Evolutionary conservation across 1,140 invertebrate genomes (phyloP), one percentile per base, ranked within the genome.

Genomic region (Anadara kagoshimensis): DNA sequence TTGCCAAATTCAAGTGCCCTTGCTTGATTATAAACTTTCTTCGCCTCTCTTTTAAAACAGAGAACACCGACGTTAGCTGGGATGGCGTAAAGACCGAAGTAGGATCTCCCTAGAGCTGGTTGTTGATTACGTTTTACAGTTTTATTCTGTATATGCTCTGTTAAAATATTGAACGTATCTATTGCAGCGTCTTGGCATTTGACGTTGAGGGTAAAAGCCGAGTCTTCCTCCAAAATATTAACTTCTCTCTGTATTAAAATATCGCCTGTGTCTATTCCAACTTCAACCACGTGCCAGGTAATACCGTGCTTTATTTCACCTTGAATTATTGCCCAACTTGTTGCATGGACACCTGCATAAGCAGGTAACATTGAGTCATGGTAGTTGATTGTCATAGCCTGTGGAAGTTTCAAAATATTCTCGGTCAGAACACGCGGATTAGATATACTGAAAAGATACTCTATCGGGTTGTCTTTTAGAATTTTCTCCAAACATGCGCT

Each of bases 401-500:
- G 45, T 16, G 81, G 78, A 11, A 82, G 29, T 49, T 59, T 8
- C 14, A 80, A 44, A 20, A 76, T 72, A 58, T 66, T 62, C 45
- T 78, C 65, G 16, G 59, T 75, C 10, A 82, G 73, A 53, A 82
- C 73, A 22, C 76, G 51, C 12, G 81, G 81, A 62, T 82, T 82
- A 49, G 72, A 76, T n/a, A 82, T 82, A 24, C 81, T 82, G 47
- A 82, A 80, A 1, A 82, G 63, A 45, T 76, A 80, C 45, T 82
- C 71, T 8, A 75, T 64, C 12, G 41, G 7, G 22, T 43, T 36
- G 12, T 68, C 56, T 16, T 45, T 56, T 18, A 80, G 41, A 26
- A 74, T 43, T 20, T 80, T 56, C 54, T 69, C 76, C 12, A 82
- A 24, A 43, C 66, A 36, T 29, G 78, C 58, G 41, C 64, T 53